phyloP scores from a whole-genome alignment of 2,888 invertebrate genomes.

The Melanotus villosus region DNA sequence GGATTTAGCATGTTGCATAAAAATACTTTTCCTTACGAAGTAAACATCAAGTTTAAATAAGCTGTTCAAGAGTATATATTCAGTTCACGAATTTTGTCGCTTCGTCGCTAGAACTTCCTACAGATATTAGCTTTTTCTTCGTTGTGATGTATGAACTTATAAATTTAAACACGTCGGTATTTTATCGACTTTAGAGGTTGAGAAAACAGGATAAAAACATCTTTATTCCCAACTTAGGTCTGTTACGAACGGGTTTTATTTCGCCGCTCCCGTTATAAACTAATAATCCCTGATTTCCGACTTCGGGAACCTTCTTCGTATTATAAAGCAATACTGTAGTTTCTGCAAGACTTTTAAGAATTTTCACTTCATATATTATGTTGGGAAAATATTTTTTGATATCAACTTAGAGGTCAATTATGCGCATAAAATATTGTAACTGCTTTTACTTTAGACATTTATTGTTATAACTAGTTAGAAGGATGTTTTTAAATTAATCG shows the following conservation, averaged over 20 bases:
- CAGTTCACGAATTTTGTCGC: conserved; percentile 57
- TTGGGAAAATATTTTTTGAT: too few relatives aligned
- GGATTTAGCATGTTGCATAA: conserved; percentile 3
- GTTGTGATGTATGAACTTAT: conserved; percentile 55
- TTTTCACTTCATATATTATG: too few relatives aligned
- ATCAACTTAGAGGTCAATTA: too few relatives aligned
- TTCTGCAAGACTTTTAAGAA: too few relatives aligned
- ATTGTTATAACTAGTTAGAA: too few relatives aligned
- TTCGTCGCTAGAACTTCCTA: conserved; percentile 51
- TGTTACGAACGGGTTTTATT: background rate
- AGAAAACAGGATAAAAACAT: conserved; percentile 11
- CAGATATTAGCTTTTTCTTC: conserved; percentile 55
- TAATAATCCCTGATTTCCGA: too few relatives aligned
- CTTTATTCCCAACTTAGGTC: background rate
- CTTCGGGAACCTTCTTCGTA: too few relatives aligned
- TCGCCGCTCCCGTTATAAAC: background rate
- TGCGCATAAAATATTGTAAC: too few relatives aligned
- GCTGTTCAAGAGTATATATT: conserved; percentile 55
- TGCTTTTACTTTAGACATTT: too few relatives aligned
- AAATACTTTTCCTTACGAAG: conserved; percentile 16
- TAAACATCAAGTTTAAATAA: conserved; percentile 52
- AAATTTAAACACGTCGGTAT: conserved; percentile 52
- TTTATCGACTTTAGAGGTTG: conserved; percentile 9
- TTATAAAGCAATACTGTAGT: too few relatives aligned
- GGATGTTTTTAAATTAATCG: too few relatives aligned